Base-by-base conservation (phyloP, 2,888 invertebrate species). In the Neoscelio sp. region DNA sequence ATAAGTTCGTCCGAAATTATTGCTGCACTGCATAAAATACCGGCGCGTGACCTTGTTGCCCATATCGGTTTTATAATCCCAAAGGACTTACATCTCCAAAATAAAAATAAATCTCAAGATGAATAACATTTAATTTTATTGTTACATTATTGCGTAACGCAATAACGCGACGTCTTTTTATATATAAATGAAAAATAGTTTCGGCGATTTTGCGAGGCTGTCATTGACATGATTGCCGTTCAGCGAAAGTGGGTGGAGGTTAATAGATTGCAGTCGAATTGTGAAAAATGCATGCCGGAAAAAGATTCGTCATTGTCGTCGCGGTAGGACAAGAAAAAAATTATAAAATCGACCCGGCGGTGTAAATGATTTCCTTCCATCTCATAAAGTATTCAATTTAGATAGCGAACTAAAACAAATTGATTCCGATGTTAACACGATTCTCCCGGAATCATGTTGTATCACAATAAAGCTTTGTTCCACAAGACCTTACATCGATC, bases 211-310 rank as follows among this genome's bases (percentile, higher is more conserved):
- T 48, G 52, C 67, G 26, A 60, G 18, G 40, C 10, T 54, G 58
- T 50, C 65, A 74, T 65, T 58, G 65, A 65, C 56, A 58, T 48
- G 46, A 64, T 64, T 64, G 50, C 50, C 23, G 20, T 46, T 52
- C 26, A 56, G 48, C 52, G 74, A 74, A 65, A 65, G 48, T 74
- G 65, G 58, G 58, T 65, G 60, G 65, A 74, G 74, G 65, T 74
- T 74, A 64, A 73, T 64, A 54, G 56, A 64, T 64, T 54, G 38
- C 38, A 56, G 54, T 46, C 20, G 28, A 71, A 33, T 73, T 56
- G 12, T 64, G 40, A 73, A 64, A 64, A 73, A 12, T 54, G 54
- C 54, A 46, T n/a, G 7, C 15, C 33, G 6, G 38, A 46, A 56
- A 54, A 44, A 40, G n/a, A 7, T 58, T 1, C 8, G 6, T 20